These are phyloP conservation scores for Bicyclus anynana DNA, from an alignment of 1,140 invertebrate species.

Conservation along the genomic window DNA sequence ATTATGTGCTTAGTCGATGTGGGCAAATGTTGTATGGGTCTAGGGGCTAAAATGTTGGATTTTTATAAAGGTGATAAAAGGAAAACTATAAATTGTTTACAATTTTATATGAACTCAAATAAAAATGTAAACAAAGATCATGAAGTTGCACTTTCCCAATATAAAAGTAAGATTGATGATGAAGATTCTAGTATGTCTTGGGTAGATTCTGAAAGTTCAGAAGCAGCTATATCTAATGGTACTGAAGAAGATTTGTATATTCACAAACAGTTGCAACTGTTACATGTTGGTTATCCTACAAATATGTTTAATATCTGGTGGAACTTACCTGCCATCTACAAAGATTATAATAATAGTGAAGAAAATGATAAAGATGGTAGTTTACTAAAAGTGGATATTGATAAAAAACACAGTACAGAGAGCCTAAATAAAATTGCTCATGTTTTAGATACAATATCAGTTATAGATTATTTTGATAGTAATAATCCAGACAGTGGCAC, in stretches of 20 bases:
- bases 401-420: constrained; percentile 13
- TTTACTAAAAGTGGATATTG: neutral
- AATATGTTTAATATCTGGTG: constrained; percentile 53
- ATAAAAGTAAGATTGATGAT: constrained; percentile 43
- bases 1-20: constrained; percentile 83
- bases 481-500: constrained; percentile 12
- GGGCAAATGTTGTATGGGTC: constrained; percentile 74
- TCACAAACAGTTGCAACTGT: constrained; percentile 29
- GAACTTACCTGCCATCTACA: constrained; percentile 42
- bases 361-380: neutral
- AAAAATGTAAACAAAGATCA: constrained; percentile 27
- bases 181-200: constrained; percentile 67
- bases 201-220: constrained; percentile 39
- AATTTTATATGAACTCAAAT: constrained; percentile 80
- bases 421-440: constrained; percentile 38
- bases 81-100: constrained; percentile 83
- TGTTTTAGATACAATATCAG: constrained; percentile 49
- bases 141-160: constrained; percentile 32
- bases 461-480: constrained; percentile 44
- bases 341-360: constrained; percentile 16
- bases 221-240: constrained; percentile 11
- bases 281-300: constrained; percentile 19
- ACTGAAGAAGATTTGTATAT: constrained; percentile 28
- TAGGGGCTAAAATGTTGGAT: constrained; percentile 74
- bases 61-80: constrained; percentile 82